Evolutionary conservation across 2,113 vertebrate genomes (phyloP).

Genomic region (Cebus imitator): DNA sequence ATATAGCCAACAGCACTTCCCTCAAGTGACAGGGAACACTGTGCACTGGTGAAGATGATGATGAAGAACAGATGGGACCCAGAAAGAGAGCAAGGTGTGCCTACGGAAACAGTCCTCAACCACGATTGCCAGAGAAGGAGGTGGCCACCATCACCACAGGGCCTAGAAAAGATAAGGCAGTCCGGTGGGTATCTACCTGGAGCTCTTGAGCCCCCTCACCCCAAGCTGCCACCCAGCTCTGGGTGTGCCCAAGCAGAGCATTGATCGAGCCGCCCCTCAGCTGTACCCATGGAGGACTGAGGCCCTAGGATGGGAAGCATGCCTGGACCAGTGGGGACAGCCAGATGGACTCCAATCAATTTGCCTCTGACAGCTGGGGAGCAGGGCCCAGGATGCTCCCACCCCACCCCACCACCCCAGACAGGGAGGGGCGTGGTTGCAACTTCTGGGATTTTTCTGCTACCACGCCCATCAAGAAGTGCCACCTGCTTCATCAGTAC

Average conservation of each 20-base stretch:
- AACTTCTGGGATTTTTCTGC: constrained; percentile 71
- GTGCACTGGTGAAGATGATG: not conserved
- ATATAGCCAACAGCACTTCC: not conserved
- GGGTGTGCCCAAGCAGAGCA: not conserved
- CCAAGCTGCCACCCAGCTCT: not conserved
- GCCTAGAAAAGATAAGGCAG: not conserved
- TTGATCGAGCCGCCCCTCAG: not conserved
- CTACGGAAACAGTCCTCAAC: not conserved
- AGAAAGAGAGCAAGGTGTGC: not conserved
- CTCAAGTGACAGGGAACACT: not conserved
- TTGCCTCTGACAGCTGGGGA: constrained; percentile 74
- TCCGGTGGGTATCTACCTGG: rapidly evolving
- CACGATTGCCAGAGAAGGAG: not conserved
- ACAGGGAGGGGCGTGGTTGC: constrained; percentile 38
- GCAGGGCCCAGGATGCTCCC: constrained; percentile 23
- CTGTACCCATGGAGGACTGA: not conserved
- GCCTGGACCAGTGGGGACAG: not conserved
- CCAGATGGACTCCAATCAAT: constrained; percentile 73
- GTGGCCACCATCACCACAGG: not conserved
- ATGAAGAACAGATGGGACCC: not conserved
- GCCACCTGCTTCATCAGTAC: constrained; percentile 59
- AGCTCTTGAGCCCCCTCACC: not conserved
- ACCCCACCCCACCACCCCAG: constrained; percentile 1
- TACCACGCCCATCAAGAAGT: constrained; percentile 16
- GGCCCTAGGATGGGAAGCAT: constrained; percentile 9